Evolutionary conservation across 2,113 vertebrate species (phyloP).

Genomic region (Leiothrix lutea): DNA sequence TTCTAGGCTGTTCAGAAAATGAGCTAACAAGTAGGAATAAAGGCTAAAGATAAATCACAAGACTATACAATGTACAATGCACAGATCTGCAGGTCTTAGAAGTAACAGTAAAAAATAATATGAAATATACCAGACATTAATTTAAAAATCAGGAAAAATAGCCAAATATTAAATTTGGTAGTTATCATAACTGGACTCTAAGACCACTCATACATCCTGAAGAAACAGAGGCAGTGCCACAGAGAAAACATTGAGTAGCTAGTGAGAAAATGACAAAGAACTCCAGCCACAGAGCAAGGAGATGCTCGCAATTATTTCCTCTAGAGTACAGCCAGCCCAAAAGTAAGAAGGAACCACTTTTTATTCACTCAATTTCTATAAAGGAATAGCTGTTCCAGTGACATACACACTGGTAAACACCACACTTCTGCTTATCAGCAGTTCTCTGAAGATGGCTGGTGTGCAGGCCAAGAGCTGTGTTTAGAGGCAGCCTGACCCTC

Average conservation of each 20-base stretch:
- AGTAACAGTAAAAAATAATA: not conserved
- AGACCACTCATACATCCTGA: not conserved
- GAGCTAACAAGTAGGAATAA: not conserved
- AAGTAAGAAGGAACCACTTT: not conserved
- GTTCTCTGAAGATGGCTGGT: not conserved
- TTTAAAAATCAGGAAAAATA: not conserved
- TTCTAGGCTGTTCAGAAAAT: not conserved
- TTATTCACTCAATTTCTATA: not conserved
- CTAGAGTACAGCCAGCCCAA: not conserved
- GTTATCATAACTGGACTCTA: not conserved
- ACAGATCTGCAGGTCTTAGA: not conserved
- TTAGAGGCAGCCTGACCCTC: not conserved
- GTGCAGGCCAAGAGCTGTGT: not conserved
- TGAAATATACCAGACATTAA: not conserved
- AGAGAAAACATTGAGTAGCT: not conserved
- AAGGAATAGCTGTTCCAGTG: not conserved
- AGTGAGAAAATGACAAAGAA: not conserved
- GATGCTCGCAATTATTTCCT: not conserved
- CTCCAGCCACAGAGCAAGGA: not conserved
- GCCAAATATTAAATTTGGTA: not conserved
- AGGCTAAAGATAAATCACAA: not conserved
- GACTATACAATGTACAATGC: not conserved
- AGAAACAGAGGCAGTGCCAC: not conserved
- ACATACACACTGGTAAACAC: fast-evolving
- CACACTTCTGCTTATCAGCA: not conserved